A percentile compares a stretch with the other conserved stretches of the same genome.
phyloP scores from a whole-genome alignment of 2,888 invertebrate species.

The Cylindroiulus punctatus region DNA sequence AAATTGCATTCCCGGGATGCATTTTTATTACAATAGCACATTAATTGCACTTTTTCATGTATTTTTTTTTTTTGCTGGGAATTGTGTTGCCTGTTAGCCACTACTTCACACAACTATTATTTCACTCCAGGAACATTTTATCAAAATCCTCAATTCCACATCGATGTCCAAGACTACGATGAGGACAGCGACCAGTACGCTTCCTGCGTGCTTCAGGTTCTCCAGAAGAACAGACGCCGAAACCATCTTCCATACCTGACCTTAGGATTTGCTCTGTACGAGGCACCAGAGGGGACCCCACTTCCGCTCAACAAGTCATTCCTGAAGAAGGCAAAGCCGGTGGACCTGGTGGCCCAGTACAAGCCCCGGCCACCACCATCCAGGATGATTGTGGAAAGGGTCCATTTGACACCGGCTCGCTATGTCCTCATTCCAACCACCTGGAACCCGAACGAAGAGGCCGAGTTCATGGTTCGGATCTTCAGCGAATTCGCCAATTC shows the following conservation, averaged over 20 bases:
- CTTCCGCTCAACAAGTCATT: background rate
- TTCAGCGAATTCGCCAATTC: conserved; percentile 80
- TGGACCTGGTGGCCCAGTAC: background rate
- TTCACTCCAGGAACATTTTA: conserved; percentile 59
- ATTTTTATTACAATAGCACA: no score
- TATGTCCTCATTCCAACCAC: conserved; percentile 72
- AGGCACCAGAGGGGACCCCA: background rate
- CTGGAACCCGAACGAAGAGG: conserved; percentile 93
- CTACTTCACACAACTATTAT: no score
- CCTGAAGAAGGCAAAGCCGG: background rate
- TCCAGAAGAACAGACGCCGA: conserved; percentile 60
- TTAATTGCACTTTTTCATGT: no score
- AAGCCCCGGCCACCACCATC: background rate
- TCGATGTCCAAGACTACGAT: conserved; percentile 58
- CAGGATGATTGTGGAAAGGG: background rate
- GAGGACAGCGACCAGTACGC: conserved; percentile 59
- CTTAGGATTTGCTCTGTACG: background rate
- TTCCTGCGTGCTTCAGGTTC: conserved; percentile 59
- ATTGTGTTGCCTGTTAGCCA: no score
- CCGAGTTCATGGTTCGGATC: conserved; percentile 97
- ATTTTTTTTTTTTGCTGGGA: no score
- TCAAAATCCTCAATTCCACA: conserved; percentile 60
- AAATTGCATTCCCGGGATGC: no score
- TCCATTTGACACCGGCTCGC: background rate
- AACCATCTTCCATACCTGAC: background rate